Conservation (phyloP, 2,797 vertebrate species). For the Chelon auratus region DNA sequence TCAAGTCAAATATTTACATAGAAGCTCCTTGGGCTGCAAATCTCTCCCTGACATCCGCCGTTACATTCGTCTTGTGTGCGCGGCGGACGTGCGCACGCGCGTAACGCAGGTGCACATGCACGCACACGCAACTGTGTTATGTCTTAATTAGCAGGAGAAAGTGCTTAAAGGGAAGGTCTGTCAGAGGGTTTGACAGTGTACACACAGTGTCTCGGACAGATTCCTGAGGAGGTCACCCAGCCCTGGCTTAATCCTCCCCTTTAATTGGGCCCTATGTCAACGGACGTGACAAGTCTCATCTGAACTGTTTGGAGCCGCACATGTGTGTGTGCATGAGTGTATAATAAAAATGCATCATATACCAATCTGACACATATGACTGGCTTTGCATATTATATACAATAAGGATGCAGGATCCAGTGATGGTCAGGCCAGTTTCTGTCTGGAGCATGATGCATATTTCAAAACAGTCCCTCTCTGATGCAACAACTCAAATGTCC, state of each 20-base stretch:
- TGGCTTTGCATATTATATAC: slow-evolving; percentile 38
- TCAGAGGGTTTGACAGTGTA: slow-evolving; percentile 83
- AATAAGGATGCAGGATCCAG: slow-evolving; percentile 30
- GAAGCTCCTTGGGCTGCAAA: slow-evolving; percentile 77
- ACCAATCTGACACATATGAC: slow-evolving; percentile 44
- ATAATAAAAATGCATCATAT: slow-evolving; percentile 17
- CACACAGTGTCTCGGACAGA: slow-evolving; percentile 82
- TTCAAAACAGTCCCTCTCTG: slow-evolving; percentile 28
- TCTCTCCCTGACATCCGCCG: slow-evolving; percentile 46
- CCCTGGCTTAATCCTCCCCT: slow-evolving; percentile 87
- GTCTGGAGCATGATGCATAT: slow-evolving; percentile 41
- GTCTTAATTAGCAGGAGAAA: slow-evolving; percentile 89
- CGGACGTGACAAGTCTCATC: slow-evolving; percentile 85
- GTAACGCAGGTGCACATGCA: not conserved
- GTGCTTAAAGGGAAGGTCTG: slow-evolving; percentile 83
- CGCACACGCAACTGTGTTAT: slow-evolving; percentile 22
- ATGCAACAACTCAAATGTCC: slow-evolving; percentile 37
- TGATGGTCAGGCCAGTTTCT: not conserved
- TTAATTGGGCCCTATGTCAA: slow-evolving; percentile 87
- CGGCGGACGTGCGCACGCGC: slow-evolving; percentile 18
- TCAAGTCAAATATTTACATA: slow-evolving; percentile 86
- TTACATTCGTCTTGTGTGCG: slow-evolving; percentile 33
- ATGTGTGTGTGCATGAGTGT: slow-evolving; percentile 33
- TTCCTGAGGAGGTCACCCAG: slow-evolving; percentile 88
- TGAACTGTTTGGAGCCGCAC: slow-evolving; percentile 76